Conservation (phyloP, 92 coral and sea anemone species). For the Phenganax subtilis region DNA sequence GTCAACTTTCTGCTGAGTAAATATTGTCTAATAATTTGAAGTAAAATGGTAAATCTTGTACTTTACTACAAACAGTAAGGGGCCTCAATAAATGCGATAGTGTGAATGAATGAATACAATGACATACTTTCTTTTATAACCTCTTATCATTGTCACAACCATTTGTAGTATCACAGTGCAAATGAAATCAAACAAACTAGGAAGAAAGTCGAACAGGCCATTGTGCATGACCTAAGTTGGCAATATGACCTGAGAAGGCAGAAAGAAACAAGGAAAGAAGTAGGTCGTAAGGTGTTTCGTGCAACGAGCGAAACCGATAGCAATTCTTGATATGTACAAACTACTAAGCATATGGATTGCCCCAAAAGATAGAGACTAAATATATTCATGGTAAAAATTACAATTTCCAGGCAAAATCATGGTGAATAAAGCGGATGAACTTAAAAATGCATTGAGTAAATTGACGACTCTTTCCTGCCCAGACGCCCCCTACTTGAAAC, state of each 20-base stretch:
- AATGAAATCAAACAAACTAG: not conserved
- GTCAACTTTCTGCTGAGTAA: too few species aligned
- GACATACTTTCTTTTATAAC: too few species aligned
- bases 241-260: constrained; percentile 5
- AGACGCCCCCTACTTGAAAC: constrained; percentile 26
- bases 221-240: constrained; percentile 1
- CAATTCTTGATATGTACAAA: not conserved
- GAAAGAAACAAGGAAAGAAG: not conserved
- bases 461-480: constrained; percentile 19
- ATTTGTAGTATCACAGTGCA: not conserved
- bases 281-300: not conserved
- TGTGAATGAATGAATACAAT: too few species aligned
- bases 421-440: not conserved
- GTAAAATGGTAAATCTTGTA: too few species aligned
- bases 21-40: too few species aligned
- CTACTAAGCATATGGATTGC: not conserved
- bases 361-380: not conserved
- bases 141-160: not conserved
- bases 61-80: too few species aligned
- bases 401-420: not conserved
- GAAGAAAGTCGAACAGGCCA: constrained; percentile 5
- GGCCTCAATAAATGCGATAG: too few species aligned
- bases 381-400: not conserved
- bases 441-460: not conserved
- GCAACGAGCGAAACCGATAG: not conserved